Evolutionary conservation across 2,797 vertebrate species (phyloP).

Genomic region (Synanceia verrucosa): DNA sequence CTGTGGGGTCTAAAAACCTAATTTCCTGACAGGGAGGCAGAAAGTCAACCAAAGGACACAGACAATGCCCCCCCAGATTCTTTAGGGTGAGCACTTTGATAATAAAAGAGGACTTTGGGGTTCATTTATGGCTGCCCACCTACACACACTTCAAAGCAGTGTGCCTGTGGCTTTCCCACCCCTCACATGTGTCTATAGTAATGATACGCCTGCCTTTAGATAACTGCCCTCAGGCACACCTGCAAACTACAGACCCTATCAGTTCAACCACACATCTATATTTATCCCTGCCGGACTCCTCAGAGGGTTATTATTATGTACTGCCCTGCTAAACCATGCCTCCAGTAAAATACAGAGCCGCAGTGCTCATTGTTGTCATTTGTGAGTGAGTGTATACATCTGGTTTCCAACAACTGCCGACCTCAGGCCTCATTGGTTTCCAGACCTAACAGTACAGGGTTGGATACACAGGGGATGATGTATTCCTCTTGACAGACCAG

Average conservation of each 20-base stretch:
- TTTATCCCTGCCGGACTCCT: constrained; percentile 52
- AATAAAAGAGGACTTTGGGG: constrained; percentile 15
- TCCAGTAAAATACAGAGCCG: constrained; percentile 47
- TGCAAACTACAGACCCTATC: constrained; percentile 47
- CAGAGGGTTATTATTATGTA: constrained; percentile 47
- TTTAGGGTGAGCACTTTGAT: constrained; percentile 14
- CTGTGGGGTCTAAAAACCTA: neutral
- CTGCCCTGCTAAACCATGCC: neutral
- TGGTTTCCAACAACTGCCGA: constrained; percentile 18
- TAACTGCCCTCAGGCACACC: constrained; percentile 39
- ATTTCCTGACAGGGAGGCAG: neutral
- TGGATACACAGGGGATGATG: neutral
- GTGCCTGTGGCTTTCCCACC: constrained; percentile 45
- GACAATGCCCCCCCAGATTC: neutral
- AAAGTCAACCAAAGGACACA: constrained; percentile 12
- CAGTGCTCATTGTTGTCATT: constrained; percentile 29
- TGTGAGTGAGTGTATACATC: constrained; percentile 36
- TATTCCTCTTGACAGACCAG: constrained; percentile 3
- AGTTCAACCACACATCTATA: constrained; percentile 49
- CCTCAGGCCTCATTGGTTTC: neutral
- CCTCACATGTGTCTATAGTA: constrained; percentile 41
- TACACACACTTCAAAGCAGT: constrained; percentile 50
- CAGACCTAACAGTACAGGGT: neutral
- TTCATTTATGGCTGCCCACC: constrained; percentile 38
- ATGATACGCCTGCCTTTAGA: constrained; percentile 53